Evolutionary conservation across 2,113 vertebrate species (phyloP), one percentile per base, ranked within the genome.

Genomic region (Electrona antarctica): DNA sequence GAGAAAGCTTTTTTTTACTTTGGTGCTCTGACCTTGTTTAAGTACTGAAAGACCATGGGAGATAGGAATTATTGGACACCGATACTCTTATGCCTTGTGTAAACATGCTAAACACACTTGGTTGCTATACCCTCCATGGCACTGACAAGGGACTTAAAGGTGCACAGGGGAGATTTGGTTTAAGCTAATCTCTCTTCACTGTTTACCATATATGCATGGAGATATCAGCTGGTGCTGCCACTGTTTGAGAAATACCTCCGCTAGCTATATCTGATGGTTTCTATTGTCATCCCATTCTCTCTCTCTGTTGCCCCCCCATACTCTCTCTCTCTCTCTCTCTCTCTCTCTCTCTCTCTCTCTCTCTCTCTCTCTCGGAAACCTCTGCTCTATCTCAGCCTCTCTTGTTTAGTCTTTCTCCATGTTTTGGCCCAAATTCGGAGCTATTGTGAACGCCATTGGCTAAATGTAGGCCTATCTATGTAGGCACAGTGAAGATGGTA

Each of bases 131-230:
- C 76, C 76, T 83, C 83, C 62, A 80, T 79, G 85, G 86, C 83
- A 85, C 88, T 81, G 83, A 91, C 88, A 91, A 90, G 89, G 87
- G 87, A 88, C 84, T 87, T 91, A 79, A 89, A 91, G 89, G 89
- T 87, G 87, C 88, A 85, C 61, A 54, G 77, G 88, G 80, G 84
- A 92, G 89, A 90, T 92, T 89, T 87, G 80, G 87, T 87, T 78
- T 21, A 62, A 74, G 84, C 90, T 91, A 92, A 93, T 93, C 93
- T 88, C 78, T 81, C 75, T 81, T 80, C 60, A 69, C 80, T 88
- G 80, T 91, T 93, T 92, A 91, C 85, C 90, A 90, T 92, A 92
- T 90, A 91, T 91, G 90, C 88, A 92, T 83, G 73, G 76, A 68
- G 74, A 82, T 90, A 92, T 90, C 89, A 86, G 59, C 80, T 86